Evolutionary conservation across 30 jellyfish, hydroid and myxozoan genomes (phyloP).

Genomic region (Clytia hemisphaerica): DNA sequence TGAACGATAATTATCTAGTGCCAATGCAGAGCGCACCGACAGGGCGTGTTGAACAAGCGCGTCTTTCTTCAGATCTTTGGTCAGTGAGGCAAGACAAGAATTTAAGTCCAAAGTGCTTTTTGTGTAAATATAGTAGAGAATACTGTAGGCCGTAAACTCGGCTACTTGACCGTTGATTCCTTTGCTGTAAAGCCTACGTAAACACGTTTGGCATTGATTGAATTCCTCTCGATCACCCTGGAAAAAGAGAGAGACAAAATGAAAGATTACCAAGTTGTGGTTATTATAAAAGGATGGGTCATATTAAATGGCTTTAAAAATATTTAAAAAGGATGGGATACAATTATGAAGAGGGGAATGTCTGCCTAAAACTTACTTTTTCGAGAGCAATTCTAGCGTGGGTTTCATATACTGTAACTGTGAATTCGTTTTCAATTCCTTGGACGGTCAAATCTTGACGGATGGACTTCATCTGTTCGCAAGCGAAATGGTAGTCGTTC

Average conservation of each 20-base stretch:
- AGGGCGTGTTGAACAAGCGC: slow-evolving; percentile 90
- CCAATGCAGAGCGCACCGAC: slow-evolving; percentile 98
- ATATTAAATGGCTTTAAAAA: background rate
- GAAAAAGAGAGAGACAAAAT: slow-evolving; percentile 3
- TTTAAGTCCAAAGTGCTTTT: slow-evolving; percentile 84
- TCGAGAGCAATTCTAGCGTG: slow-evolving; percentile 98
- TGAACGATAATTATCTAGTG: slow-evolving; percentile 83
- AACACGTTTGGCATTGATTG: slow-evolving; percentile 97
- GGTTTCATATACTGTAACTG: slow-evolving; percentile 93
- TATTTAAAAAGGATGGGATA: background rate
- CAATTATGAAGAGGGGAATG: background rate
- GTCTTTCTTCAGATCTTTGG: slow-evolving; percentile 64
- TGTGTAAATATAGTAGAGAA: slow-evolving; percentile 89
- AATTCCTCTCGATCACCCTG: slow-evolving; percentile 99
- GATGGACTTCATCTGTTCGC: slow-evolving; percentile 94
- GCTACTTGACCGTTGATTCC: slow-evolving; percentile 85
- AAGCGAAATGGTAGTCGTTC: slow-evolving; percentile 83
- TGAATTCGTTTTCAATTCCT: slow-evolving; percentile 92
- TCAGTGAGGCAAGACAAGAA: slow-evolving; percentile 80
- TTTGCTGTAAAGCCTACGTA: slow-evolving; percentile 65
- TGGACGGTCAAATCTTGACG: slow-evolving; percentile 98
- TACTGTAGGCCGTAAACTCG: slow-evolving; percentile 94
- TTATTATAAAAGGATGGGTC: background rate
- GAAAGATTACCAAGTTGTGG: background rate
- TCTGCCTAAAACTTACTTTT: slow-evolving; percentile 35